Conservation (phyloP, 92 coral and sea anemone genomes). For the Zoanthus sansibaricus region DNA sequence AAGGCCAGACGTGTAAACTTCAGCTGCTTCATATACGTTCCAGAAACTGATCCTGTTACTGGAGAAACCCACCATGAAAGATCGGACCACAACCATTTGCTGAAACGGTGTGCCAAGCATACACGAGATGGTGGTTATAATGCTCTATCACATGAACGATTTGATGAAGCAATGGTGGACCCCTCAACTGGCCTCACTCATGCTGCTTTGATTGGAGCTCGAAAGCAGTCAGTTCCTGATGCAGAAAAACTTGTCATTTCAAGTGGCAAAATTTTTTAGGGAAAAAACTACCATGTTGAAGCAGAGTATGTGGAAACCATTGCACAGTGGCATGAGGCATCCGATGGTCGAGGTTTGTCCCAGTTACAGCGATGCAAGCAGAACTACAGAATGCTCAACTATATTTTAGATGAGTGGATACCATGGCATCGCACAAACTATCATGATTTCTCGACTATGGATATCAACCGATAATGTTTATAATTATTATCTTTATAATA, state of each 20-base stretch:
- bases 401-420: constrained; percentile 63
- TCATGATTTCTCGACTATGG: constrained; percentile 45
- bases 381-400: constrained; percentile 63
- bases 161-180: constrained; percentile 57
- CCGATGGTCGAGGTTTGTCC: constrained; percentile 50
- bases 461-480: constrained; percentile 45
- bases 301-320: constrained; percentile 45
- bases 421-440: constrained; percentile 60
- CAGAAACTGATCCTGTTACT: constrained; percentile 51
- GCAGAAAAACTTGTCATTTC: constrained; percentile 57
- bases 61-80: constrained; percentile 48
- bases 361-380: constrained; percentile 50
- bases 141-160: constrained; percentile 25
- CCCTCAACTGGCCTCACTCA: constrained; percentile 55
- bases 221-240: constrained; percentile 61
- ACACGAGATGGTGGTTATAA: constrained; percentile 49
- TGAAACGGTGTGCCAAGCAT: constrained; percentile 41
- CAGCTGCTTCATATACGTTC: constrained; percentile 4
- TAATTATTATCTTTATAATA: too few relatives aligned
- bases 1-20: constrained; percentile 29
- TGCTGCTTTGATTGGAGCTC: constrained; percentile 52
- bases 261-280: constrained; percentile 44
- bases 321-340: constrained; percentile 60
- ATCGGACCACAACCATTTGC: constrained; percentile 39
- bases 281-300: constrained; percentile 30